Evolutionary conservation across 1,140 invertebrate species (phyloP), one percentile per base, ranked within the genome.

Genomic region (Ganaspis sp.): DNA sequence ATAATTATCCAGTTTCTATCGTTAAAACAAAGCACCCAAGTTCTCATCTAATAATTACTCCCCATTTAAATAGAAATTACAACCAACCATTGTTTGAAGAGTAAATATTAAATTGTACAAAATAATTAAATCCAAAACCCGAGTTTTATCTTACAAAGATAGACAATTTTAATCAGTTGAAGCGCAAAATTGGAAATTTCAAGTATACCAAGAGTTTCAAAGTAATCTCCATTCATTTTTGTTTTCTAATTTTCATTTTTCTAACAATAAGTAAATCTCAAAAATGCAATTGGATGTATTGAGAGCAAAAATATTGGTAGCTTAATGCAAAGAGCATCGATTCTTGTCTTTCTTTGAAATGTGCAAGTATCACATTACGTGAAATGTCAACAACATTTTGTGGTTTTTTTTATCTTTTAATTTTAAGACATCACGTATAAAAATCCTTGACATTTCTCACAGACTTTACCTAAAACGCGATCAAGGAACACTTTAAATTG

Each of bases 391-490:
- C 23, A 29, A 64, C 9, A 64, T 26, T n/a, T 64, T 34, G 11
- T 64, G 23, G 23, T 26, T 58, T 15, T 12, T n/a, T n/a, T n/a
- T n/a, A n/a, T n/a, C n/a, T n/a, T n/a, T 3, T 23, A 64, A 64
- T 6, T 64, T 26, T n/a, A 26, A 29, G 58, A 64, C 58, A 64
- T 29, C 23, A 29, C 58, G 58, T 29, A 64, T 29, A 49, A 72
- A 53, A 72, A 72, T 49, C 71, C 29, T 72, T 26, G 17, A 72
- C 42, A 29, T 72, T 72, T 26, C 21, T 72, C 53, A 54, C 12
- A 34, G 23, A 19, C 29, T 58, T 73, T 74, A 69, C n/a, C 53
- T 53, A 74, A 74, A 64, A 74, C 54, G 37, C 19, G 19, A 74
- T 58, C 49, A 64, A 64, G 58, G 58, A 64, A 29, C 23, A 64